phyloP scores from a whole-genome alignment of 1,140 invertebrate genomes.

The Anagrus nilaparvatae region DNA sequence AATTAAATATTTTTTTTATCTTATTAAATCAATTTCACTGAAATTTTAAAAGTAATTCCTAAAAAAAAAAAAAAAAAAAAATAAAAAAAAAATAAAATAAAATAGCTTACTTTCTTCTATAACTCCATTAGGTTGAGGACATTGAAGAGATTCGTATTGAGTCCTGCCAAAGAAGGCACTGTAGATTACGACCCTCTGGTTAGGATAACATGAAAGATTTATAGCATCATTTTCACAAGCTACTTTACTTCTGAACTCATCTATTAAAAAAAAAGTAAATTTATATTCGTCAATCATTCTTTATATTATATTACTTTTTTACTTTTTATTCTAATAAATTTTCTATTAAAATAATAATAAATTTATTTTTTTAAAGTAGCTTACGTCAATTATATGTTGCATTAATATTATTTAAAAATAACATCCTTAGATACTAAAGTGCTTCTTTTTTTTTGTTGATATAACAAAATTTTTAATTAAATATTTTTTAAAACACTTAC shows the following conservation, averaged over 20 bases:
- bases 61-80: neutral
- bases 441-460: constrained; percentile 8
- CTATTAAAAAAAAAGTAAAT: constrained; percentile 54
- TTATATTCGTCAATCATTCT: neutral
- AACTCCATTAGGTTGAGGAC: constrained; percentile 74
- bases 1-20: too few species aligned
- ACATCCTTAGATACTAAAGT: constrained; percentile 15
- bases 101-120: constrained; percentile 73
- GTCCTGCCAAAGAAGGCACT: constrained; percentile 83
- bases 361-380: constrained; percentile 3
- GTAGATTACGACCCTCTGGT: constrained; percentile 78
- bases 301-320: neutral
- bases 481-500: constrained; percentile 57
- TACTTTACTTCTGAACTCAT: constrained; percentile 82
- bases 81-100: constrained; percentile 14
- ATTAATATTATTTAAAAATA: constrained; percentile 13
- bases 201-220: constrained; percentile 70
- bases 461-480: too few species aligned
- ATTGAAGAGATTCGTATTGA: constrained; percentile 78
- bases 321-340: neutral
- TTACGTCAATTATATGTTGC: constrained; percentile 11
- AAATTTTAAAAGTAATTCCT: neutral
- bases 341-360: neutral
- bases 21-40: too few species aligned
- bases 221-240: constrained; percentile 83